Conservation (phyloP, 1,140 invertebrate species). For the Mactra quadrangularis region DNA sequence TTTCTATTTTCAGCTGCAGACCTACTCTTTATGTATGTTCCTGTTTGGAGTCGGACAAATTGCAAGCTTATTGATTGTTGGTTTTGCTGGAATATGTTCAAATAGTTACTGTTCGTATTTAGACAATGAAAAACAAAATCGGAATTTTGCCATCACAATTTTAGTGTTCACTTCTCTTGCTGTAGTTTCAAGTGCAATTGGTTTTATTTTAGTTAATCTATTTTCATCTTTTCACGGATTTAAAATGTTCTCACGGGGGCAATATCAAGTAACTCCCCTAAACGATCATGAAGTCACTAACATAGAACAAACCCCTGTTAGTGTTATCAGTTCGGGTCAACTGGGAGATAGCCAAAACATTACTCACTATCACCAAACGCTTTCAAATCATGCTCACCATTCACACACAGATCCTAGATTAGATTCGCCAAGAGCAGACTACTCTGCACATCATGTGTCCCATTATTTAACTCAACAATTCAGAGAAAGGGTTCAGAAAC, state of each 20-base stretch:
- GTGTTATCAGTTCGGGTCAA: neutral
- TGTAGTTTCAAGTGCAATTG: constrained; percentile 30
- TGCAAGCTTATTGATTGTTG: neutral
- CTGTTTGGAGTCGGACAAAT: neutral
- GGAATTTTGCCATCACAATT: neutral
- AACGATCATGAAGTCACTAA: constrained; percentile 4
- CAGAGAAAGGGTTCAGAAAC: constrained; percentile 26
- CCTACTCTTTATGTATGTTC: constrained; percentile 6
- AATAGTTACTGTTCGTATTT: constrained; percentile 26
- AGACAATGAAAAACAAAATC: neutral
- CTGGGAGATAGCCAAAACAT: neutral
- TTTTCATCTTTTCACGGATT: constrained; percentile 37
- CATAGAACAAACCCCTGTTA: constrained; percentile 13
- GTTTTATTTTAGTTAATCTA: constrained; percentile 18
- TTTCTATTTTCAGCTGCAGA: constrained; percentile 44
- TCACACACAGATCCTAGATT: constrained; percentile 16
- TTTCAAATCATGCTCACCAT: constrained; percentile 15
- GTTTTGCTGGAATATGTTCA: constrained; percentile 18
- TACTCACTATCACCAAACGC: neutral
- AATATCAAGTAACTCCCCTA: constrained; percentile 20
- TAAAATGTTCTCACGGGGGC: constrained; percentile 18
- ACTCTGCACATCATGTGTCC: constrained; percentile 8
- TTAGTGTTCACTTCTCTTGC: constrained; percentile 38
- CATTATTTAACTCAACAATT: constrained; percentile 49
- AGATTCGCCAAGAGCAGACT: constrained; percentile 8